These are phyloP conservation scores for Vultur gryphus DNA, from an alignment of 2,797 vertebrate species.

Conservation along the genomic window DNA sequence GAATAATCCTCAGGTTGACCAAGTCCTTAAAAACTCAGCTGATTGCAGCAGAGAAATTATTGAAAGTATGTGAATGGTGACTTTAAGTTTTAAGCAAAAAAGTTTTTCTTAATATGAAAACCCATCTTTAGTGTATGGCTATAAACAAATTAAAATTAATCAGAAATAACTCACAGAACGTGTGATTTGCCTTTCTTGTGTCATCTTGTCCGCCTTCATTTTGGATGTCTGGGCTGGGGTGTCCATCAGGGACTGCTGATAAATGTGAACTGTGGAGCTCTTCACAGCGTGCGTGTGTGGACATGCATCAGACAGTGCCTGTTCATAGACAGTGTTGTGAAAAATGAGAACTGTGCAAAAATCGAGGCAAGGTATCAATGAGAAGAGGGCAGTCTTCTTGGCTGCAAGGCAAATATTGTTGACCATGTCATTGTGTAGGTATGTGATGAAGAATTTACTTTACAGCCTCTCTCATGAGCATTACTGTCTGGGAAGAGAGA, in stretches of 20 bases:
- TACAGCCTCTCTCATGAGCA: not conserved
- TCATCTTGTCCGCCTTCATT: constrained; percentile 23
- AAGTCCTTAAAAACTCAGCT: constrained; percentile 20
- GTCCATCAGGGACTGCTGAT: not conserved
- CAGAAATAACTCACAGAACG: constrained; percentile 51
- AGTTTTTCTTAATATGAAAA: constrained; percentile 42
- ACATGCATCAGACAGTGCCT: not conserved
- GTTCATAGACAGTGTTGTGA: not conserved
- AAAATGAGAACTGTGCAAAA: not conserved
- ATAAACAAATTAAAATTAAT: constrained; percentile 73
- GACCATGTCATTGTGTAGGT: not conserved
- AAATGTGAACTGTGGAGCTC: not conserved
- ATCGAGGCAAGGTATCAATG: rapidly evolving
- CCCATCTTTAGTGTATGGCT: constrained; percentile 67
- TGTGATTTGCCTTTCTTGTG: constrained; percentile 59
- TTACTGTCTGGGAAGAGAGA: not conserved
- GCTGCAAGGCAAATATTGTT: not conserved
- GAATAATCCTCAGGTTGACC: constrained; percentile 3
- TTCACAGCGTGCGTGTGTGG: not conserved
- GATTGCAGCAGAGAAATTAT: constrained; percentile 1
- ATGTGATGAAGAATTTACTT: not conserved
- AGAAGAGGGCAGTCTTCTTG: not conserved
- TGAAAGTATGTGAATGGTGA: constrained; percentile 33
- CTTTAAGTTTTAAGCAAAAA: constrained; percentile 24
- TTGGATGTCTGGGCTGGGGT: not conserved